phyloP scores from a whole-genome alignment of 2,888 invertebrate species.

The Drosophila falleni region DNA sequence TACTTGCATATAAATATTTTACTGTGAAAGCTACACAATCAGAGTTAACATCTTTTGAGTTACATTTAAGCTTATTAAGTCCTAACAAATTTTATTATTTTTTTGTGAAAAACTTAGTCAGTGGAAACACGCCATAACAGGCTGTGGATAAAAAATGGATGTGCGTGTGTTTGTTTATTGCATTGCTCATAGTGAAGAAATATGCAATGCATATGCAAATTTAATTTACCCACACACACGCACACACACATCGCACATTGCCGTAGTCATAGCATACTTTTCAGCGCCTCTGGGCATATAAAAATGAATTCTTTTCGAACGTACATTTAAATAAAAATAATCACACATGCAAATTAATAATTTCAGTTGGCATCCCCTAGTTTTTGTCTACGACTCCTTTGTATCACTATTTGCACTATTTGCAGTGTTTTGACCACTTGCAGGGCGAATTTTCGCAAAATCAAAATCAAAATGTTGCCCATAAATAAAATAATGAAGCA shows the following conservation, averaged over 20 bases:
- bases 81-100: not conserved
- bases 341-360: conserved; percentile 83
- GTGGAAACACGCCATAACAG: conserved; percentile 25
- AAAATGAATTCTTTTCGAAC: conserved; percentile 53
- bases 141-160: conserved; percentile 32
- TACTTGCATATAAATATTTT: not conserved
- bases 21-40: not conserved
- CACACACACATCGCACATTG: conserved; percentile 2
- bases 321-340: conserved; percentile 77
- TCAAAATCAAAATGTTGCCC: conserved; percentile 66
- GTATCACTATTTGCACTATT: conserved; percentile 30
- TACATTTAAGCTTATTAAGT: conserved; percentile 10
- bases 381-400: conserved; percentile 7
- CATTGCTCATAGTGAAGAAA: conserved; percentile 63
- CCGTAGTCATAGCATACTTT: conserved; percentile 68
- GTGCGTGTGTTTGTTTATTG: conserved; percentile 57
- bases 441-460: conserved; percentile 23
- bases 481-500: conserved; percentile 65
- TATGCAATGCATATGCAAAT: conserved; percentile 72
- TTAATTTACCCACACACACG: conserved; percentile 61
- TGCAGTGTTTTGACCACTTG: conserved; percentile 17
- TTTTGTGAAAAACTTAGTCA: conserved; percentile 7
- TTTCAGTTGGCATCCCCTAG: conserved; percentile 57
- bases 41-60: not conserved
- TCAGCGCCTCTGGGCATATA: conserved; percentile 62